These are phyloP conservation scores for Ptiloglossa arizonensis DNA, from an alignment of 1,140 invertebrate genomes.

Conservation along the genomic window DNA sequence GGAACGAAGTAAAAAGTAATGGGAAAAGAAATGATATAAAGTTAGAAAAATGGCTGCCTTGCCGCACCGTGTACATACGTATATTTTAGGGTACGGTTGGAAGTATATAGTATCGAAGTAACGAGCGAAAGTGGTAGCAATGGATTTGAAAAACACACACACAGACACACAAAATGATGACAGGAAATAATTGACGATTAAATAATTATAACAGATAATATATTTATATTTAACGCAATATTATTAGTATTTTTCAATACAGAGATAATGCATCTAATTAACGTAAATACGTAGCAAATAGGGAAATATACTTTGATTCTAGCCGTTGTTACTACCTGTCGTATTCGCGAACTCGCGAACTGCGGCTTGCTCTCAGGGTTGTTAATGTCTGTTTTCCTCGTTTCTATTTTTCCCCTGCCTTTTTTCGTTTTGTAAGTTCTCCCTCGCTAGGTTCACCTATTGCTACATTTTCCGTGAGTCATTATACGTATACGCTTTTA, in stretches of 20 bases:
- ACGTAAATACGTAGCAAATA: constrained; percentile 75
- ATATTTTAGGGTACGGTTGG: constrained; percentile 61
- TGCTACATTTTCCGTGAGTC: constrained; percentile 20
- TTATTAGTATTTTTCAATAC: constrained; percentile 79
- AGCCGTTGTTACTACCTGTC: constrained; percentile 68
- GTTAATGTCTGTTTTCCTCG: constrained; percentile 67
- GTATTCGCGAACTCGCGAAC: constrained; percentile 45
- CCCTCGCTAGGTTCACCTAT: constrained; percentile 30
- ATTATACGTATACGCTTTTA: constrained; percentile 22
- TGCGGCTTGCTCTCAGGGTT: constrained; percentile 77
- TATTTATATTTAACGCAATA: constrained; percentile 76
- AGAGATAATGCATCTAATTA: constrained; percentile 73
- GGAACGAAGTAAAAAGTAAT: background rate
- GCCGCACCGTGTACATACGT: constrained; percentile 57
- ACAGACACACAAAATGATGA: constrained; percentile 11
- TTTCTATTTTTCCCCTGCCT: constrained; percentile 14
- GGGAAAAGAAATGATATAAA: constrained; percentile 51
- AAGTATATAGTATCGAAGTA: constrained; percentile 31
- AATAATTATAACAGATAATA: constrained; percentile 75
- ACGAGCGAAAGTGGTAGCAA: constrained; percentile 34
- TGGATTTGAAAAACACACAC: constrained; percentile 41
- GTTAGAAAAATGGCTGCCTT: constrained; percentile 54
- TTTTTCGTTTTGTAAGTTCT: constrained; percentile 29
- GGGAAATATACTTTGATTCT: constrained; percentile 73
- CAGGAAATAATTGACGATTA: constrained; percentile 60